A percentile compares a stretch with the other conserved stretches of the same genome.
phyloP scores from a whole-genome alignment of 1,140 invertebrate genomes.

The Orius laevigatus region DNA sequence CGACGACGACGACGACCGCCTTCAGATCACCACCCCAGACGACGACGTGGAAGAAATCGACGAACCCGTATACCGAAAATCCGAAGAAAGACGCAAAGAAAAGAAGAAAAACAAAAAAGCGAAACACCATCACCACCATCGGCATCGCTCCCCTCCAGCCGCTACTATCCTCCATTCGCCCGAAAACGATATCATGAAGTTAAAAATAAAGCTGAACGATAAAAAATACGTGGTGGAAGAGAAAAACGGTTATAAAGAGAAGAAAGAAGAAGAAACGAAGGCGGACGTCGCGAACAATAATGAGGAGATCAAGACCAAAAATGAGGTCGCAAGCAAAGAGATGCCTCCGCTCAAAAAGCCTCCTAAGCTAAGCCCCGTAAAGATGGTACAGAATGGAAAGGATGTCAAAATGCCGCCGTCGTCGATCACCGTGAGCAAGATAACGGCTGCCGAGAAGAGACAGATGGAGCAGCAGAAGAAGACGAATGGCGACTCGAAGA shows the following conservation, averaged over 20 bases:
- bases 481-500: constrained; percentile 16
- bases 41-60: constrained; percentile 7
- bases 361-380: background rate
- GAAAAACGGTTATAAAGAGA: background rate
- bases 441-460: constrained; percentile 22
- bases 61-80: constrained; percentile 1
- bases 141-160: constrained; percentile 18
- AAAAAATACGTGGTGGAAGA: constrained; percentile 7
- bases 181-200: constrained; percentile 22
- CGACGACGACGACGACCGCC: constrained; percentile 6
- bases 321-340: background rate
- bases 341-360: background rate
- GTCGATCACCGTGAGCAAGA: constrained; percentile 22
- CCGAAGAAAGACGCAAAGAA: constrained; percentile 17
- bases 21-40: background rate
- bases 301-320: constrained; percentile 1
- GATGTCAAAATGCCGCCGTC: constrained; percentile 20
- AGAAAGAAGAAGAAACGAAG: background rate
- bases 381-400: constrained; percentile 16
- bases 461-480: constrained; percentile 22
- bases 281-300: background rate
- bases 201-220: constrained; percentile 23
- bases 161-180: constrained; percentile 23
- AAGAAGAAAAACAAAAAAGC: constrained; percentile 23
- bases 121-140: constrained; percentile 21